Evolutionary conservation across 2,888 invertebrate species (phyloP).

Genomic region (Lingula anatina): DNA sequence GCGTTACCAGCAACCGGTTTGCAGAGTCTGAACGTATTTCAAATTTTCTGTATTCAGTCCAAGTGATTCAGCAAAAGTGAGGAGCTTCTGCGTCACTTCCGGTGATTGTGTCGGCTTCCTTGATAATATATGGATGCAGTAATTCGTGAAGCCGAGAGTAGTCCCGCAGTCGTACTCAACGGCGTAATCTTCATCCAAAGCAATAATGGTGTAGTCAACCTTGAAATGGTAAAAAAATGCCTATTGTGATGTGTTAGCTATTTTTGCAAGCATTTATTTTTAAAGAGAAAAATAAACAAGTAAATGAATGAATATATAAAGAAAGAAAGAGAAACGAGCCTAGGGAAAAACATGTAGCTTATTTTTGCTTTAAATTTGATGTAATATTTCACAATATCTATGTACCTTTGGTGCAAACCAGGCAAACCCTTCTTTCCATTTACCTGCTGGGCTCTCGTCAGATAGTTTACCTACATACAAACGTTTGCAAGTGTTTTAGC

Average conservation of each 20-base stretch:
- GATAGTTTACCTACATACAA: conserved; percentile 16
- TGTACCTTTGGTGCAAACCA: conserved; percentile 23
- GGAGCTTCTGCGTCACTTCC: conserved; percentile 14
- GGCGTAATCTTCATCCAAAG: conserved; percentile 22
- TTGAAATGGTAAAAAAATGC: conserved; percentile 10
- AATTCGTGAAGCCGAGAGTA: conserved; percentile 23
- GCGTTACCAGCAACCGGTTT: conserved; percentile 56
- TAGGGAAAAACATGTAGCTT: neutral
- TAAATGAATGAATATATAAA: too few relatives aligned
- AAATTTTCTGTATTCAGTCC: conserved; percentile 21
- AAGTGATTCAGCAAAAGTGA: conserved; percentile 17
- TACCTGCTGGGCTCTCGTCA: conserved; percentile 19
- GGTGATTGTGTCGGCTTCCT: conserved; percentile 17
- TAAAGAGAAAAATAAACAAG: too few relatives aligned
- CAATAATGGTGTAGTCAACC: conserved; percentile 27
- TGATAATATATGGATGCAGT: conserved; percentile 29
- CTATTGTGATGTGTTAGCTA: too few relatives aligned
- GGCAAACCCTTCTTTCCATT: conserved; percentile 31
- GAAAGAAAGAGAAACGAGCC: too few relatives aligned
- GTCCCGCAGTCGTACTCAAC: conserved; percentile 30
- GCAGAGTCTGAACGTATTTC: conserved; percentile 17
- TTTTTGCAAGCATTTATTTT: too few relatives aligned
- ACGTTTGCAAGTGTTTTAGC: neutral
- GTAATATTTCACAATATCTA: neutral
- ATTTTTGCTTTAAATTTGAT: neutral